Conservation (phyloP, 2,797 vertebrate species). For the Diplodus puntazzo region DNA sequence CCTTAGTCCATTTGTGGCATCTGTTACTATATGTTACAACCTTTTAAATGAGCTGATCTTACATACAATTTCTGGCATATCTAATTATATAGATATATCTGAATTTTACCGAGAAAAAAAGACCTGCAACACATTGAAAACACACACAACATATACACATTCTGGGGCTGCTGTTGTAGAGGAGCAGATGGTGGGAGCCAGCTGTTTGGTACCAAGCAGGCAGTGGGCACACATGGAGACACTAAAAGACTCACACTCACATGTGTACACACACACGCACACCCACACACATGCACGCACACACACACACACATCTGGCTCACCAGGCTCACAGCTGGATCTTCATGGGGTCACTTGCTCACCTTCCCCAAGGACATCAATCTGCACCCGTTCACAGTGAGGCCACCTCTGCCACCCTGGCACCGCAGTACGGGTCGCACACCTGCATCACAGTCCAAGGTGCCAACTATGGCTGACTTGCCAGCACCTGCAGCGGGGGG, state of each 20-base stretch:
- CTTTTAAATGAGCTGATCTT: constrained; percentile 40
- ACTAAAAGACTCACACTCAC: constrained; percentile 61
- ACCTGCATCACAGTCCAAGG: constrained; percentile 58
- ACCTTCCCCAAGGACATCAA: constrained; percentile 76
- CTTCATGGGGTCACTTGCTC: constrained; percentile 71
- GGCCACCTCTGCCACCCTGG: constrained; percentile 43
- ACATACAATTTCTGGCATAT: not conserved
- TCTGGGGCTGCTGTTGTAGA: constrained; percentile 63
- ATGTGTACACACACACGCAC: constrained; percentile 37
- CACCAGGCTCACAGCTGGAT: constrained; percentile 72
- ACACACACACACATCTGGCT: constrained; percentile 73
- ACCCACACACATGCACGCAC: constrained; percentile 54
- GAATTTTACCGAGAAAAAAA: constrained; percentile 32
- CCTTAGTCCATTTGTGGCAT: not conserved
- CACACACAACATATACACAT: constrained; percentile 46
- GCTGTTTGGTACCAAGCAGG: constrained; percentile 83
- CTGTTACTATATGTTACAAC: constrained; percentile 10
- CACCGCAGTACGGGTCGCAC: constrained; percentile 44
- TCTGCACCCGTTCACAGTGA: constrained; percentile 42
- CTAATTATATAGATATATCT: too few species aligned
- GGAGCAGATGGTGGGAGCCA: constrained; percentile 85
- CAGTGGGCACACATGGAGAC: constrained; percentile 76
- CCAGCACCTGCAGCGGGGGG: constrained; percentile 38
- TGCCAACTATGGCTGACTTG: constrained; percentile 44
- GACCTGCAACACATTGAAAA: constrained; percentile 47